phyloP scores from a whole-genome alignment of 2,113 vertebrate species.

The Sylvicapra grimmia region DNA sequence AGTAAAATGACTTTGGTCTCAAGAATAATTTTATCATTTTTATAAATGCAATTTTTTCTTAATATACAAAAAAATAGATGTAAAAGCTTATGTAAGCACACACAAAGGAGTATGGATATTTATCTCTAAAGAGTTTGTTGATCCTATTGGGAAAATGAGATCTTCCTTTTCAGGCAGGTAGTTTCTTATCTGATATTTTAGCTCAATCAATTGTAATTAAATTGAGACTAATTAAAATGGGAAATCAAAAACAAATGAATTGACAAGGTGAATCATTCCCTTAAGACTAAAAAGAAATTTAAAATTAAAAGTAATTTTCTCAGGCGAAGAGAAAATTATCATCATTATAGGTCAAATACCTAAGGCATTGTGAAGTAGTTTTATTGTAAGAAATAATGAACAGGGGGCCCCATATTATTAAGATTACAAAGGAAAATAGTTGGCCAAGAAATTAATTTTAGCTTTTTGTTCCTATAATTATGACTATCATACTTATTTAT shows the following conservation, averaged over 20 bases:
- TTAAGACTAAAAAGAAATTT: conserved; percentile 55
- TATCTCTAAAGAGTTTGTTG: conserved; percentile 15
- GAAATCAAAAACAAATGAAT: conserved; percentile 65
- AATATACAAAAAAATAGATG: neutral
- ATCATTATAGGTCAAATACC: conserved; percentile 58
- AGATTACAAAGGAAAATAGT: neutral
- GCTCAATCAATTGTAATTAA: conserved; percentile 67
- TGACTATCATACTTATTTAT: neutral
- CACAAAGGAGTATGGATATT: neutral
- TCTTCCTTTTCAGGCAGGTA: neutral
- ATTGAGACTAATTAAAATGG: conserved; percentile 70
- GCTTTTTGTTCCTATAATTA: conserved; percentile 26
- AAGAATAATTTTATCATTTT: neutral
- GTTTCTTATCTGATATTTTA: conserved; percentile 52
- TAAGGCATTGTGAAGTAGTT: conserved; percentile 42
- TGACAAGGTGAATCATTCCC: conserved; percentile 55
- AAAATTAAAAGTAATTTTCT: conserved; percentile 65
- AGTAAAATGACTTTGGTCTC: neutral
- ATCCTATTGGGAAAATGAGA: neutral
- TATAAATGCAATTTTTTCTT: neutral
- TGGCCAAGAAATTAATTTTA: conserved; percentile 31
- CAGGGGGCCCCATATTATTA: neutral
- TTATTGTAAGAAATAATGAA: conserved; percentile 38
- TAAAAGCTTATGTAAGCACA: neutral
- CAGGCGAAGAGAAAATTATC: conserved; percentile 59